Base-by-base conservation (phyloP, 2,113 vertebrate species). In the Falco punctatus region DNA sequence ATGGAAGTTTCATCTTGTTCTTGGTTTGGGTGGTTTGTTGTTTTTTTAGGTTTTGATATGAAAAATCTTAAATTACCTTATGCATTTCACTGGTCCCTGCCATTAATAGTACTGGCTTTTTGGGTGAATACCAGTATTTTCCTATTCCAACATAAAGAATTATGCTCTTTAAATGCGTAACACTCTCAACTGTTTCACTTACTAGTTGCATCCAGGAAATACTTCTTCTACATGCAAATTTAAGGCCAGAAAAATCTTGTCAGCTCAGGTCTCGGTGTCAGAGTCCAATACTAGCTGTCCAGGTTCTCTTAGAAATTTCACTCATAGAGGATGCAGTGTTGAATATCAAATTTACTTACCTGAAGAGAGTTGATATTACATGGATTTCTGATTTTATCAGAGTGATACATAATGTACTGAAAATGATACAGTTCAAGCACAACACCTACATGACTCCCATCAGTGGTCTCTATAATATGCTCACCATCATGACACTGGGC, bases 401-500 rank as follows among this genome's bases (percentile, higher is more conserved):
- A 40, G 16, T 48, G 28, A 66, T 83, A 33, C 16, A 32, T 48
- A 92, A 72, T 58, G 16, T n/a, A 30, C 38, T n/a, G 52, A 59
- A 83, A 78, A 42, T 32, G 33, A 22, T 32, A 59, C 4, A 72
- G 9, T 49, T 73, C 30, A 73, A 79, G 26, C 21, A 72, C 8
- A 48, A 32, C n/a, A 66, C 8, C 26, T 61, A 12, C 28, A 15
- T 42, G 30, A 55, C 61, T 79, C 15, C 59, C 12, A 20, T 55
- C 35, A 79, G 52, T 1, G 0, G 13, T 42, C 44, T 66, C 40
- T 42, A 42, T 42, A 42, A 42, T 42, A 66, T 8, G 10, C 13
- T 66, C 35, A 55, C 30, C 1, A 0, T 55, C 48, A 61, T 1
- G 5, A 66, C 30, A 48, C 40, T 35, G n/a, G n/a, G 38, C 1